Conservation (phyloP, 2,888 invertebrate species). For the Ceramica pisi region DNA sequence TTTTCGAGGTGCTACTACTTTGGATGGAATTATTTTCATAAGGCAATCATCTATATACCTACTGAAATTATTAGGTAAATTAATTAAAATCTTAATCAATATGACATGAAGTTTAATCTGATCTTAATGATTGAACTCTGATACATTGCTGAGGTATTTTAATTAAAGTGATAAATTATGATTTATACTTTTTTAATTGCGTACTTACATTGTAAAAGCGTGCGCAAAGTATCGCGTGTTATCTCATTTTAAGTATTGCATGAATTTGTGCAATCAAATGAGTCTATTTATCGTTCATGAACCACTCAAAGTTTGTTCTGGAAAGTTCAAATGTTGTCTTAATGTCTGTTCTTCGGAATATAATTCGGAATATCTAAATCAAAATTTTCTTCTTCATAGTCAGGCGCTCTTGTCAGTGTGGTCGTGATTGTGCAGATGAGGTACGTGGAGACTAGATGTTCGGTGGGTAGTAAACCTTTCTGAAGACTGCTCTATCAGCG, state of each 20-base stretch:
- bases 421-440: too few relatives aligned
- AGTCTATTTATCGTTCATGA: not conserved
- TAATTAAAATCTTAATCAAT: not conserved
- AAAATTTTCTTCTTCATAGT: too few relatives aligned
- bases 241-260: not conserved
- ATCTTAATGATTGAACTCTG: slow-evolving; percentile 1
- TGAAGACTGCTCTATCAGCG: too few relatives aligned
- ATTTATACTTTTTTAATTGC: slow-evolving; percentile 24
- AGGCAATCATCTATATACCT: not conserved
- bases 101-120: not conserved
- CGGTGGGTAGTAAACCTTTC: too few relatives aligned
- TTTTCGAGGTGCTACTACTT: too few relatives aligned
- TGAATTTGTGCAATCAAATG: slow-evolving; percentile 4
- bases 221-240: not conserved
- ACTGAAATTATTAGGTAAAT: not conserved
- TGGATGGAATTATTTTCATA: too few relatives aligned
- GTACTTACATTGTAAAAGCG: not conserved
- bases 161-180: slow-evolving; percentile 24
- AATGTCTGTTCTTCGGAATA: too few relatives aligned
- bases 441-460: too few relatives aligned
- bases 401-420: too few relatives aligned
- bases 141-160: not conserved
- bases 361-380: too few relatives aligned
- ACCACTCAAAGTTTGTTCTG: not conserved
- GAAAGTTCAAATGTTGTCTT: not conserved